Evolutionary conservation across 2,113 vertebrate genomes (phyloP).

Genomic region (Bubalus kerabau): DNA sequence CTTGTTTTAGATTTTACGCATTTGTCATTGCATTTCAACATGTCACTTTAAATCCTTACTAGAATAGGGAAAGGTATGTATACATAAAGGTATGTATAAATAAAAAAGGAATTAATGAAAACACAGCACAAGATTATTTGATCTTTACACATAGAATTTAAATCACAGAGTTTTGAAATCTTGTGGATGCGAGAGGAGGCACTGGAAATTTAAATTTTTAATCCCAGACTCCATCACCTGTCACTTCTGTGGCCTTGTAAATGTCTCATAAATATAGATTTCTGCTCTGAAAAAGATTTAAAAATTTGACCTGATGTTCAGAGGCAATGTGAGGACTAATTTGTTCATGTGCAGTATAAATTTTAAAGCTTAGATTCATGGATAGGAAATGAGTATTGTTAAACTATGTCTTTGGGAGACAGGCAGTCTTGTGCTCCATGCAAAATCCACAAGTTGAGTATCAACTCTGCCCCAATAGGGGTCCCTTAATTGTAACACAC

Average conservation of each 20-base stretch:
- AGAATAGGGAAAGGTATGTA: background rate
- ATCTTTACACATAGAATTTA: background rate
- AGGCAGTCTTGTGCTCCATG: background rate
- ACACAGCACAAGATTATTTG: background rate
- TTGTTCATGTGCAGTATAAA: slow-evolving; percentile 12
- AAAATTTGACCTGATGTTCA: slow-evolving; percentile 20
- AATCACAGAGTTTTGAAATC: slow-evolving; percentile 15
- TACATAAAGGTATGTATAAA: slow-evolving; percentile 7
- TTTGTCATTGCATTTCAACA: background rate
- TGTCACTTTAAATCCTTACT: slow-evolving; percentile 23
- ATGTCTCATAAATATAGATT: slow-evolving; percentile 40
- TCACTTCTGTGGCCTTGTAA: slow-evolving; percentile 38
- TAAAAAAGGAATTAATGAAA: slow-evolving; percentile 18
- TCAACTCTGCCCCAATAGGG: background rate
- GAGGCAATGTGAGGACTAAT: slow-evolving; percentile 14
- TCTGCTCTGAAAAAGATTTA: slow-evolving; percentile 38
- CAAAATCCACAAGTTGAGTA: background rate
- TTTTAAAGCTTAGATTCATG: slow-evolving; percentile 42
- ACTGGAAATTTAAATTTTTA: slow-evolving; percentile 21
- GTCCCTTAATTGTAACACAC: background rate
- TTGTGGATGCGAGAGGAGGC: background rate
- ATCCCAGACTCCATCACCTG: background rate
- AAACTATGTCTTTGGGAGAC: slow-evolving; percentile 25
- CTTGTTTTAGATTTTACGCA: background rate
- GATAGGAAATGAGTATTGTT: slow-evolving; percentile 28